Conservation (phyloP, 2,113 vertebrate species). For the Antigone vipio region DNA sequence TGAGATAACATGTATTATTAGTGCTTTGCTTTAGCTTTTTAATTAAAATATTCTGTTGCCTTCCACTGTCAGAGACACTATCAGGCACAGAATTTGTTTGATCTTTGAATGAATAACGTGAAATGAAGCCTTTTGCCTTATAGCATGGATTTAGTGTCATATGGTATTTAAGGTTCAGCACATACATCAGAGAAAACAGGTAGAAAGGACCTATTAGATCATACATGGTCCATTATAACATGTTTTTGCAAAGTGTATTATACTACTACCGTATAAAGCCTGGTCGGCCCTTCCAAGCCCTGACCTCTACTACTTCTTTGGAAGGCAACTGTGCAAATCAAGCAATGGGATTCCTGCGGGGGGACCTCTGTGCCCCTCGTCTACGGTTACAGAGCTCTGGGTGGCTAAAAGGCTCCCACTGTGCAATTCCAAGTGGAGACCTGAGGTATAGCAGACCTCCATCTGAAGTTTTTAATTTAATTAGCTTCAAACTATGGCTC, state of each 20-base stretch:
- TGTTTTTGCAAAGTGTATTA: neutral
- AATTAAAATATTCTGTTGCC: conserved; percentile 69
- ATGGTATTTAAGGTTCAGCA: neutral
- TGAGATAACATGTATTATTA: conserved; percentile 77
- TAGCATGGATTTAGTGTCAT: neutral
- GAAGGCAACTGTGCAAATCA: neutral
- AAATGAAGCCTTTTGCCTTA: neutral
- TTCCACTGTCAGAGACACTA: conserved; percentile 70
- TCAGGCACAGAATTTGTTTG: neutral
- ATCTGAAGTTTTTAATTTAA: neutral
- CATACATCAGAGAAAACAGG: neutral
- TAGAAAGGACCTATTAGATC: neutral
- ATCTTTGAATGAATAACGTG: neutral
- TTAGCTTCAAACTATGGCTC: neutral
- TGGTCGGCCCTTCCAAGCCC: neutral
- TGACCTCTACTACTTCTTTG: neutral
- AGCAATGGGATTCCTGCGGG: neutral
- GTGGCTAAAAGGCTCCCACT: fast-evolving
- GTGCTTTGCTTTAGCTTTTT: conserved; percentile 75
- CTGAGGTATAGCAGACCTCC: neutral
- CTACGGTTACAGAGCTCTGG: neutral
- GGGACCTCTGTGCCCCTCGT: neutral
- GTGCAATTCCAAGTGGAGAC: neutral
- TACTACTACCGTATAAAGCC: neutral
- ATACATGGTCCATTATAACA: neutral